phyloP scores from a whole-genome alignment of 2,888 invertebrate genomes.

The Plagodis dolabraria region DNA sequence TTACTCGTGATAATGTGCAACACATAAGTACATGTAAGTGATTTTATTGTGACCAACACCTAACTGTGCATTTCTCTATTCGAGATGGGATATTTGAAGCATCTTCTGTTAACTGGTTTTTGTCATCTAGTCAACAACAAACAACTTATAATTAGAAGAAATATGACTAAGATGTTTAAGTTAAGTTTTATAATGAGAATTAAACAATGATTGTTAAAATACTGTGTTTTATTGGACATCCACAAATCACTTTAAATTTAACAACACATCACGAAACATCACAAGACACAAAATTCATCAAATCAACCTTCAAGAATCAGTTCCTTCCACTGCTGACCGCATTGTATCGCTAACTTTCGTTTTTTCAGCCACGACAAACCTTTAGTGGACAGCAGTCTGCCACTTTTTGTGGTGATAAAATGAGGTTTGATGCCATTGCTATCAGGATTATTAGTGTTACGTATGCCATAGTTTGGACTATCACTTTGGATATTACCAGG shows the following conservation, averaged over 20 bases:
- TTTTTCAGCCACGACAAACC: slow-evolving; percentile 61
- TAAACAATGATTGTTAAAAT: slow-evolving; percentile 12
- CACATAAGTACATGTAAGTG: too few species aligned
- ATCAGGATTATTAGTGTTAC: not conserved
- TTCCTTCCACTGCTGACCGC: slow-evolving; percentile 62
- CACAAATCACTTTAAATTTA: slow-evolving; percentile 33
- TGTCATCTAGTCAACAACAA: too few species aligned
- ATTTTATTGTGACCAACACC: too few species aligned
- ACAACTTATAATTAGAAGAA: too few species aligned
- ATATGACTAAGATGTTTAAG: too few species aligned
- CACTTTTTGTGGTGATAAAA: slow-evolving; percentile 13
- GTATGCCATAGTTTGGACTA: slow-evolving; percentile 3
- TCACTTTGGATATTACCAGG: not conserved
- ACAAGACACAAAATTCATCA: slow-evolving; percentile 1
- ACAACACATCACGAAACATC: slow-evolving; percentile 28
- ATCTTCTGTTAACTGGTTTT: too few species aligned
- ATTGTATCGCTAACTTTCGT: slow-evolving; percentile 52
- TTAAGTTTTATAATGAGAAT: not conserved
- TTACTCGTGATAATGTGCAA: too few species aligned
- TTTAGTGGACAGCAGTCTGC: slow-evolving; percentile 30
- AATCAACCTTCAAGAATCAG: slow-evolving; percentile 53
- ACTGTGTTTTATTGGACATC: slow-evolving; percentile 44
- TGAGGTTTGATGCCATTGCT: slow-evolving; percentile 3
- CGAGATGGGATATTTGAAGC: too few species aligned
- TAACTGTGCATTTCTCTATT: too few species aligned